Percentiles rank a stretch among this genome's conserved stretches.
phyloP scores from a whole-genome alignment of 1,140 invertebrate genomes.

The Trigoniulus corallinus region DNA sequence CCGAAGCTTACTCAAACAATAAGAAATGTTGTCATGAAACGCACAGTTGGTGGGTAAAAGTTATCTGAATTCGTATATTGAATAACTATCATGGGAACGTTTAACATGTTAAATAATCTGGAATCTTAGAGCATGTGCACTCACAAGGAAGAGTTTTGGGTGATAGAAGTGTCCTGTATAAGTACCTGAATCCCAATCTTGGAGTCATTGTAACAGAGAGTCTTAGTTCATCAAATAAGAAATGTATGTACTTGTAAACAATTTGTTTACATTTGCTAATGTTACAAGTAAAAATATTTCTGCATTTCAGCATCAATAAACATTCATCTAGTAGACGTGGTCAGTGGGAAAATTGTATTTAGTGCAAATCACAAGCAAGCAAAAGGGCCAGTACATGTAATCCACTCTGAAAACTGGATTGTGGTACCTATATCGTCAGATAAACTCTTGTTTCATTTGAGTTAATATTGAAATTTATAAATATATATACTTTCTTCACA shows the following conservation, averaged over 20 bases:
- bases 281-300: too few species aligned
- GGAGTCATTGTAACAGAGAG: constrained; percentile 68
- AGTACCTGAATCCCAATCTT: constrained; percentile 96
- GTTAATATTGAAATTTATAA: constrained; percentile 2
- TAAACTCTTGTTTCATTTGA: constrained; percentile 5
- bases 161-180: constrained; percentile 93
- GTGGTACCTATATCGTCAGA: constrained; percentile 33
- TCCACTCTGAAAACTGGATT: constrained; percentile 95
- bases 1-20: constrained; percentile 33
- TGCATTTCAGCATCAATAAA: constrained; percentile 42
- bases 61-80: constrained; percentile 9
- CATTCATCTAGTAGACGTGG: constrained; percentile 75
- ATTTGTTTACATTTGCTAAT: too few species aligned
- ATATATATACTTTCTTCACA: constrained; percentile 18
- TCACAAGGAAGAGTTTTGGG: constrained; percentile 87
- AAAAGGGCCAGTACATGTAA: constrained; percentile 62
- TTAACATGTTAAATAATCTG: background rate
- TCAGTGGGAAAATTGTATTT: constrained; percentile 51
- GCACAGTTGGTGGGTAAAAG: constrained; percentile 6
- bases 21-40: constrained; percentile 41
- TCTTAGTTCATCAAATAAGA: constrained; percentile 33
- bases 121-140: constrained; percentile 63
- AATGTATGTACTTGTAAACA: too few species aligned
- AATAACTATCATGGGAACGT: background rate
- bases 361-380: constrained; percentile 52